Conservation (phyloP, 2,113 vertebrate species). For the Polyodon spathula region DNA sequence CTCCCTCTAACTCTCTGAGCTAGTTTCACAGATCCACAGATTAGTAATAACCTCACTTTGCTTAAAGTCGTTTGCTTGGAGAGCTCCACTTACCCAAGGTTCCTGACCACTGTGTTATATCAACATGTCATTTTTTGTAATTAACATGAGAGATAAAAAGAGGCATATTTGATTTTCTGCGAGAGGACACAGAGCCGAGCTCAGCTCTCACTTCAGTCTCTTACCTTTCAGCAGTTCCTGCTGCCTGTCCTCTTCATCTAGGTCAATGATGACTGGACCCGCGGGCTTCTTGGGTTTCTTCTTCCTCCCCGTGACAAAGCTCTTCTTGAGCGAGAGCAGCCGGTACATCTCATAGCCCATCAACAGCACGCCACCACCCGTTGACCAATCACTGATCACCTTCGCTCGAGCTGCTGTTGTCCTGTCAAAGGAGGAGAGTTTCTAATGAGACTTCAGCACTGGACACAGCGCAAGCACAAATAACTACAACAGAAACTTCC, state of each 20-base stretch:
- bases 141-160: too few relatives aligned
- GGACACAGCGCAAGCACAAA: not conserved
- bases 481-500: too few relatives aligned
- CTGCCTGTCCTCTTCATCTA: constrained; percentile 94
- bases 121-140: too few relatives aligned
- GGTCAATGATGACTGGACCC: constrained; percentile 94
- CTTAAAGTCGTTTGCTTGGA: too few relatives aligned
- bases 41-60: too few relatives aligned
- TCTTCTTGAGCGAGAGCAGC: constrained; percentile 92
- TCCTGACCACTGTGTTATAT: too few relatives aligned
- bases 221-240: constrained; percentile 92
- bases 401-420: constrained; percentile 85
- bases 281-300: constrained; percentile 90
- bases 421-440: constrained; percentile 42
- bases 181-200: too few relatives aligned
- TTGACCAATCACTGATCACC: constrained; percentile 88
- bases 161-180: too few relatives aligned
- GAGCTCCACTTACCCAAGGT: too few relatives aligned
- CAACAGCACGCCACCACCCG: constrained; percentile 85
- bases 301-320: constrained; percentile 86
- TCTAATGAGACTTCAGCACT: not conserved
- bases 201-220: too few relatives aligned
- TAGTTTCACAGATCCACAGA: too few relatives aligned
- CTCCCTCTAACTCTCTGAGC: too few relatives aligned
- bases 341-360: constrained; percentile 99